Conservation (phyloP, 2,888 invertebrate species). For the Falcaria lacertinaria region DNA sequence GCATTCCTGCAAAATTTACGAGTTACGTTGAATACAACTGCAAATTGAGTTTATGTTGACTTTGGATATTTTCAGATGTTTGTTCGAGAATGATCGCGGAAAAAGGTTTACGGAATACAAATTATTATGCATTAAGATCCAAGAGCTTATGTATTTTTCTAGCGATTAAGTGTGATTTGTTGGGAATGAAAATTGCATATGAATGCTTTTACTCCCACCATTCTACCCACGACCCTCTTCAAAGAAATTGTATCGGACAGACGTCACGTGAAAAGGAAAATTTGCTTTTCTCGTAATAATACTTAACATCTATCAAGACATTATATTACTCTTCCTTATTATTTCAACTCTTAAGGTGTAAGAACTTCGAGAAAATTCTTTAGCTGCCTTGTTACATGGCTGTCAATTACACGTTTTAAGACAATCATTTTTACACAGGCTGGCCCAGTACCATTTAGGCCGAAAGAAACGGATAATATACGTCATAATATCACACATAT, state of each 20-base stretch:
- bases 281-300: no score
- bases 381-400: no score
- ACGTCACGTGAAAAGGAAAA: neutral
- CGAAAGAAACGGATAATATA: no score
- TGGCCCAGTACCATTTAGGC: no score
- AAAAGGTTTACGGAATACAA: neutral
- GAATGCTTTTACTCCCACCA: neutral
- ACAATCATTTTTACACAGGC: no score
- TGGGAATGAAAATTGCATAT: neutral
- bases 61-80: conserved; percentile 23
- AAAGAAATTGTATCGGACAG: neutral
- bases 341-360: no score
- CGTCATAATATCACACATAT: no score
- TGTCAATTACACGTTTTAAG: no score
- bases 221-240: neutral
- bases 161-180: neutral
- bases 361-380: no score
- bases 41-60: conserved; percentile 11
- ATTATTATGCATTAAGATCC: neutral
- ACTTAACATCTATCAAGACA: no score
- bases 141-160: neutral
- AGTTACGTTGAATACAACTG: conserved; percentile 18
- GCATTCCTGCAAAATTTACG: conserved; percentile 36
- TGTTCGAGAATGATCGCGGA: conserved; percentile 20
- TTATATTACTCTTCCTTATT: no score